Base-by-base conservation (phyloP, 2,113 vertebrate genomes). In the Cyanistes caeruleus region DNA sequence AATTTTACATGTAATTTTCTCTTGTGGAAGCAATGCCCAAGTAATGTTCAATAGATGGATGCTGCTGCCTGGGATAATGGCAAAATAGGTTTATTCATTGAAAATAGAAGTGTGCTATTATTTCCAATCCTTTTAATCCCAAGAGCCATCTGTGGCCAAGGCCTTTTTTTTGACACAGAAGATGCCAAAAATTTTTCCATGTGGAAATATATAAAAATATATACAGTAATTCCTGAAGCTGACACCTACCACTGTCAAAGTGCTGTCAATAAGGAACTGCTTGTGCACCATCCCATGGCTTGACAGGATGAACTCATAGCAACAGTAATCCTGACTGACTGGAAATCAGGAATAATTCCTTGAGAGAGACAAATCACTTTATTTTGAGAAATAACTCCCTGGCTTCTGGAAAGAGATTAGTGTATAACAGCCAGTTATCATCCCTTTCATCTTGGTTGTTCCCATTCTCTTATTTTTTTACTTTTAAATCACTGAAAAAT, bases 11-110 rank as follows among this genome's bases (percentile, higher is more conserved):
- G 98, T 99, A 98, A 97, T 98, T 81, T 97, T 97, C 44, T 98
- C 98, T 93, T 99, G 98, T 22, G 98, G 98, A 4, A 98, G 98
- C 60, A 99, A 97, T 67, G 98, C 98, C 98, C 99, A 99, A 84
- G 97, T 99, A 95, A 99, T 97, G 91, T 97, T 98, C 96, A 99
- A 97, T 90, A 98, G 98, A 69, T 99, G 98, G 81, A 99, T 98
- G 82, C 98, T 99, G 97, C 97, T 98, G 94, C 99, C 98, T 69
- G 98, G 98, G 91, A 99, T 97, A 98, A 99, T 99, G 98, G 97
- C 49, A 98, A 72, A 96, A 97, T 70, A 97, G 44, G 55, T 89
- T 65, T 59, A 77, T 70, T 90, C 52, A 81, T 13, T 78, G 60
- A 35, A 91, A 92, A 93, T 7, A 89, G n/a, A 94, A 79, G 80